phyloP scores from a whole-genome alignment of 1,140 invertebrate genomes.

The Helicorthomorpha holstii region DNA sequence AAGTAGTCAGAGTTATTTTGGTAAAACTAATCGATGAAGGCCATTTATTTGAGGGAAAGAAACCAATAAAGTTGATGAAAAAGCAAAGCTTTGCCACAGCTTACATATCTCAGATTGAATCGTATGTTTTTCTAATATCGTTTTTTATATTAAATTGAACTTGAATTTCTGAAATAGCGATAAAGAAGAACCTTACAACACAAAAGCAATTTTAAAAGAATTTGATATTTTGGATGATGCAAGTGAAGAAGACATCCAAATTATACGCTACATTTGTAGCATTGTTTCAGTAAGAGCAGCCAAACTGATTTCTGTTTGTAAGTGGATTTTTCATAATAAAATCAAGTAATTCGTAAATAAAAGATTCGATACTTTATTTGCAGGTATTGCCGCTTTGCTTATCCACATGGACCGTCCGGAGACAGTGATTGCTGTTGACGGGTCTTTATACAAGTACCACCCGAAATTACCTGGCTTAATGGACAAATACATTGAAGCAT shows the following conservation, averaged over 20 bases:
- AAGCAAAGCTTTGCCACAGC: conserved; percentile 42
- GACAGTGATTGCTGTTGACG: conserved; percentile 65
- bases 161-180: background rate
- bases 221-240: conserved; percentile 28
- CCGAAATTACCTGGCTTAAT: conserved; percentile 57
- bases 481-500: conserved; percentile 45
- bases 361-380: background rate
- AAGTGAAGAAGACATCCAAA: conserved; percentile 44
- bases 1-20: conserved; percentile 38
- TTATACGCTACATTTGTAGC: conserved; percentile 58
- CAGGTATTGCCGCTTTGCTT: conserved; percentile 51
- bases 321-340: conserved; percentile 2
- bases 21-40: conserved; percentile 32
- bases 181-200: background rate
- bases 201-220: conserved; percentile 15
- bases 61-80: conserved; percentile 24
- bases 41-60: conserved; percentile 34
- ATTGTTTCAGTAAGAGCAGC: conserved; percentile 59
- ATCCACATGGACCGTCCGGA: conserved; percentile 46
- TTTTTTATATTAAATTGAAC: background rate
- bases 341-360: background rate
- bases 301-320: conserved; percentile 54
- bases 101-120: conserved; percentile 51
- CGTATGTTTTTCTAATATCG: conserved; percentile 27
- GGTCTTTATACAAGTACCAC: conserved; percentile 70